phyloP scores from a whole-genome alignment of 2,888 invertebrate genomes.

The Clusia tigrina region DNA sequence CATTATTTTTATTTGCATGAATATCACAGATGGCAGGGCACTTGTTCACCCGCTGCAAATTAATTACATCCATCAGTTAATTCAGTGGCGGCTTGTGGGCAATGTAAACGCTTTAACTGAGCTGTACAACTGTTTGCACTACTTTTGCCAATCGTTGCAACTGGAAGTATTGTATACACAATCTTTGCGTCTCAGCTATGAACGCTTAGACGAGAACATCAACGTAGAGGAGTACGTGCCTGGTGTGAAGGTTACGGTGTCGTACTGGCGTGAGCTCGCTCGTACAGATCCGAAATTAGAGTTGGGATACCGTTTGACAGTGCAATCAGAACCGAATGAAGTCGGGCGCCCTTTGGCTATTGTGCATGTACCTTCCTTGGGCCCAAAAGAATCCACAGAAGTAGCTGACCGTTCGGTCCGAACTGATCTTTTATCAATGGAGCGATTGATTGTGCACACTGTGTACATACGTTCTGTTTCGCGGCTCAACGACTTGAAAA shows the following conservation, averaged over 20 bases:
- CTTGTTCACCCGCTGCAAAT: constrained; percentile 94
- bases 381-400: constrained; percentile 67
- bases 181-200: constrained; percentile 85
- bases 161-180: constrained; percentile 90
- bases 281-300: constrained; percentile 79
- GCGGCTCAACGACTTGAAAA: constrained; percentile 81
- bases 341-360: constrained; percentile 78
- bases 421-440: constrained; percentile 93
- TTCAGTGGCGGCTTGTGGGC: constrained; percentile 82
- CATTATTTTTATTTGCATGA: constrained; percentile 30
- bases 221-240: constrained; percentile 90
- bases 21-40: constrained; percentile 87
- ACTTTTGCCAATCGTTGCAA: constrained; percentile 94
- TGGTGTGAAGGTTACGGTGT: constrained; percentile 88
- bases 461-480: constrained; percentile 91
- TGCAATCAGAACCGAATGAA: constrained; percentile 86
- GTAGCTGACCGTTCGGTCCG: constrained; percentile 81
- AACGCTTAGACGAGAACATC: constrained; percentile 87
- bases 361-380: constrained; percentile 70
- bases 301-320: constrained; percentile 85
- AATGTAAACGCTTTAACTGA: constrained; percentile 81
- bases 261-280: constrained; percentile 82
- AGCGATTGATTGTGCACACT: constrained; percentile 91
- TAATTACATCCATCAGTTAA: constrained; percentile 91
- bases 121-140: constrained; percentile 85